A percentile compares a stretch with the other conserved stretches of the same genome.
phyloP scores from a whole-genome alignment of 2,113 vertebrate genomes.

The Gallinago media region DNA sequence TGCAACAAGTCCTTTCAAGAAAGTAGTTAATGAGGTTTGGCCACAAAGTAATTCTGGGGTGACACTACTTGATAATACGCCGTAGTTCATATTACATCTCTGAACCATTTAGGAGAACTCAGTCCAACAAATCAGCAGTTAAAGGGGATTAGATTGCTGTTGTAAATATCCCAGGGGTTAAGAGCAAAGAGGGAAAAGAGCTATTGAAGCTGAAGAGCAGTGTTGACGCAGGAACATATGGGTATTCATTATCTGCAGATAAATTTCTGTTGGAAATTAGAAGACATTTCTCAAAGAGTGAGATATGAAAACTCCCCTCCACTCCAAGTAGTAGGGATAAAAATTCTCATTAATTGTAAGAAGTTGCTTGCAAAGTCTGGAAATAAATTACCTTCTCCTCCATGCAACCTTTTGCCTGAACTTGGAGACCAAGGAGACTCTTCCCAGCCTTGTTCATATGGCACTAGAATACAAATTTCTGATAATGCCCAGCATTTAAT shows the following conservation, averaged over 20 bases:
- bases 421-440: not conserved
- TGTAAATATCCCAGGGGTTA: not conserved
- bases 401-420: not conserved
- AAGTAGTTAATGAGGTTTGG: conserved; percentile 4
- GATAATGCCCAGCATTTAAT: not conserved
- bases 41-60: not conserved
- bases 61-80: not conserved
- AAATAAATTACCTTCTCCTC: not conserved
- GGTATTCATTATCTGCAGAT: conserved; percentile 1
- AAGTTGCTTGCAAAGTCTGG: not conserved
- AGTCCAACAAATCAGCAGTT: not conserved
- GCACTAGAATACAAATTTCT: not conserved
- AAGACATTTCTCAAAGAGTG: not conserved
- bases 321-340: not conserved
- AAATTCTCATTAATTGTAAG: not conserved
- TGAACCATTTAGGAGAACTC: not conserved
- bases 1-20: not conserved
- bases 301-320: not conserved
- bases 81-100: not conserved
- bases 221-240: not conserved
- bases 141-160: not conserved
- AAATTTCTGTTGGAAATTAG: conserved; percentile 8
- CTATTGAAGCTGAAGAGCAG: not conserved
- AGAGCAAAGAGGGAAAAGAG: conserved; percentile 10
- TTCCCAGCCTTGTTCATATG: not conserved